Base-by-base conservation (phyloP, 2,888 invertebrate species). In the Tillus elongatus region DNA sequence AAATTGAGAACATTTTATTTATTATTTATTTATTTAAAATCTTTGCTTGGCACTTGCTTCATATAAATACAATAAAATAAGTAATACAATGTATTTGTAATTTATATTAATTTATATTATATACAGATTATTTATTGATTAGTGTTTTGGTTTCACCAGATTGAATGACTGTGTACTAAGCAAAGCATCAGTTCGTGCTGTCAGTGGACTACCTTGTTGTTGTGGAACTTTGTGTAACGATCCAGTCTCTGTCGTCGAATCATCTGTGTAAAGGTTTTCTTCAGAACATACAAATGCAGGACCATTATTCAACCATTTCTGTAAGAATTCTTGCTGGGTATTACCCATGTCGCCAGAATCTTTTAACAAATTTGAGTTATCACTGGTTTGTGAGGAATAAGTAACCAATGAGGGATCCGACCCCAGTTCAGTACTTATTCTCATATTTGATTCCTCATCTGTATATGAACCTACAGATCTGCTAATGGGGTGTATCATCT, bases 111-210 rank as follows among this genome's bases (percentile, higher is more conserved):
- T n/a, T n/a, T n/a, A n/a, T n/a, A n/a, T n/a, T n/a, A n/a, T n/a
- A n/a, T n/a, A n/a, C n/a, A n/a, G n/a, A n/a, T n/a, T n/a, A n/a
- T n/a, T n/a, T n/a, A n/a, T n/a, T n/a, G n/a, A n/a, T 37, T 36
- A 45, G 40, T 48, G 46, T 45, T 60, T 62, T 16, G 60, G 61
- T 53, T 55, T 64, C 10, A 66, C 61, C 46, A 65, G 56, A 56
- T 66, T 64, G 47, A 66, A 66, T 2, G 63, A 60, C 39, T 61
- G 64, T 15, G 59, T 60, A 27, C 52, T 57, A 32, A 61, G 47
- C 42, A 66, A 49, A 16, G 63, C 63, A 38, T 64, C 59, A n/a
- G 66, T 64, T 31, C 66, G 50, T 11, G 54, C 52, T 14, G 58
- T 64, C 27, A 64, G 40, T 13, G 60, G 58, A 44, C 47, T 53